phyloP scores from a whole-genome alignment of 1,140 invertebrate species.

The Drosophila virilis region DNA sequence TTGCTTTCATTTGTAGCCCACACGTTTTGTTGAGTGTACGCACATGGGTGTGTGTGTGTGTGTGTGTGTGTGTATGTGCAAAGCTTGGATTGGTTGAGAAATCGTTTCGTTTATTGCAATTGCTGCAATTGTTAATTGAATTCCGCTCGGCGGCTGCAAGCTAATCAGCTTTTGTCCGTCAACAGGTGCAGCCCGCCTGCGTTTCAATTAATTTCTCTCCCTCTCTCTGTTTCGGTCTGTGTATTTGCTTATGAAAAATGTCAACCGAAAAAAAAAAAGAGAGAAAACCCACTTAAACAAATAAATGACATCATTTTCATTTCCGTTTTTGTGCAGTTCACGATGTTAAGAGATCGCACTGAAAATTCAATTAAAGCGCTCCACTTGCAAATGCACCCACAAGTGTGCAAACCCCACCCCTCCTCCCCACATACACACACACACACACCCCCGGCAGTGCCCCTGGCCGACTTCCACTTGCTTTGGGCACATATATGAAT shows the following conservation, averaged over 20 bases:
- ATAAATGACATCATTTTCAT: constrained; percentile 57
- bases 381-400: constrained; percentile 48
- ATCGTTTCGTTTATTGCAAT: constrained; percentile 35
- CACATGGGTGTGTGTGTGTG: neutral
- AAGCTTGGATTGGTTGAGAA: neutral
- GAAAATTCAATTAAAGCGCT: constrained; percentile 53
- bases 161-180: constrained; percentile 65
- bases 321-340: constrained; percentile 51
- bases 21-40: neutral
- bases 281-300: constrained; percentile 21
- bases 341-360: constrained; percentile 39
- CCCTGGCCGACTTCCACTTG: neutral
- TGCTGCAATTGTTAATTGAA: constrained; percentile 67
- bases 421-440: too few relatives aligned
- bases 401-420: constrained; percentile 4
- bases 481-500: constrained; percentile 11
- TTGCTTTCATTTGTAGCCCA: neutral
- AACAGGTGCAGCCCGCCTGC: constrained; percentile 57
- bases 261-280: neutral
- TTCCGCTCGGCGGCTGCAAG: constrained; percentile 43
- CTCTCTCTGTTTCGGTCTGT: neutral
- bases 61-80: too few relatives aligned
- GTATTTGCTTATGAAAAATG: constrained; percentile 33
- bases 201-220: constrained; percentile 48
- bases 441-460: neutral